phyloP scores from a whole-genome alignment of 2,113 vertebrate species.

The Myotis davidii region DNA sequence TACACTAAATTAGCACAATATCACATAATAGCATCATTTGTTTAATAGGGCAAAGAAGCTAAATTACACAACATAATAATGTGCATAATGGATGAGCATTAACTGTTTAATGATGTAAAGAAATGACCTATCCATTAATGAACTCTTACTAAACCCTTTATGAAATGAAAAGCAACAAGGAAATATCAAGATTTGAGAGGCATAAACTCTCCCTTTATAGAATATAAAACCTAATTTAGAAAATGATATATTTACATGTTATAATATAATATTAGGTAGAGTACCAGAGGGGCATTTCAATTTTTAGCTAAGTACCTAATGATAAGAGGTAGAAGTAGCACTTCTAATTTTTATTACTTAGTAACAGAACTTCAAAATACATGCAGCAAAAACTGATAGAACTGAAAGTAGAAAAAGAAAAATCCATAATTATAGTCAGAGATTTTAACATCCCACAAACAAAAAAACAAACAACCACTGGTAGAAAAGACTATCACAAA shows the following conservation, averaged over 20 bases:
- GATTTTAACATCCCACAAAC: not conserved
- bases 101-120: constrained; percentile 28
- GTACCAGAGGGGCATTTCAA: not conserved
- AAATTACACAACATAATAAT: constrained; percentile 13
- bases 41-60: constrained; percentile 20
- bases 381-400: not conserved
- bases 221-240: constrained; percentile 15
- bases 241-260: constrained; percentile 22
- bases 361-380: not conserved
- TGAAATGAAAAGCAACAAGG: not conserved
- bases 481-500: not conserved
- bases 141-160: not conserved
- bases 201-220: not conserved
- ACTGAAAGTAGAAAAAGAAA: not conserved
- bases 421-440: not conserved
- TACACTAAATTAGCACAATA: not conserved
- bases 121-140: not conserved
- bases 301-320: constrained; percentile 18
- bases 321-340: not conserved
- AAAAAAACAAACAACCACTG: not conserved
- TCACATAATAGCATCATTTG: constrained; percentile 12
- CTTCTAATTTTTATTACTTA: not conserved
- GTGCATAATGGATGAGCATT: not conserved
- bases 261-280: not conserved
- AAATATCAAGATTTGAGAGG: not conserved